Conservation (phyloP, 2,113 vertebrate species). For the Hippocampus abdominalis region DNA sequence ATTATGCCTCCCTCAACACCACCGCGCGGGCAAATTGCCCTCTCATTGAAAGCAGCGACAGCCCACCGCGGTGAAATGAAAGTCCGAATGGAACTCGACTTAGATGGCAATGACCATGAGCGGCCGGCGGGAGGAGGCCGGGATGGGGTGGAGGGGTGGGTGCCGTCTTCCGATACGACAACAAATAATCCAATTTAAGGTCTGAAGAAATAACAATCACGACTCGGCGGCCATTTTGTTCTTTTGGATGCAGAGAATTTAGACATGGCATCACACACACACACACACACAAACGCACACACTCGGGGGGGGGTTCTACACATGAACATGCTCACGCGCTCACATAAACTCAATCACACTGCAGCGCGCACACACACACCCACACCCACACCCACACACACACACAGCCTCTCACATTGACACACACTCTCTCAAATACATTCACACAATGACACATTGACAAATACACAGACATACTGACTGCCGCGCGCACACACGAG, state of each 20-base stretch:
- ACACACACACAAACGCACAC: too few species aligned
- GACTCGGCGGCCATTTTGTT: background rate
- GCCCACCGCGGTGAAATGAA: background rate
- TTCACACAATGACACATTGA: too few species aligned
- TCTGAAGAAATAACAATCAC: background rate
- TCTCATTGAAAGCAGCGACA: background rate
- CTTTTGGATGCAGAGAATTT: background rate
- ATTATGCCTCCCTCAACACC: background rate
- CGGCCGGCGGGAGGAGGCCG: background rate
- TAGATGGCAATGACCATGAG: background rate
- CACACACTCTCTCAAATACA: too few species aligned
- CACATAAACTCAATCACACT: too few species aligned
- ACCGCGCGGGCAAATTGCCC: background rate
- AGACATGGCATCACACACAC: background rate
- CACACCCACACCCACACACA: too few species aligned
- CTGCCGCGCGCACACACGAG: too few species aligned
- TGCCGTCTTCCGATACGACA: background rate
- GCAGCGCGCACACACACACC: too few species aligned
- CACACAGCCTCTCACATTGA: too few species aligned
- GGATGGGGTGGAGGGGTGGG: background rate
- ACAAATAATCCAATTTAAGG: background rate
- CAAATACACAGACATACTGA: too few species aligned
- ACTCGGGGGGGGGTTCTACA: too few species aligned
- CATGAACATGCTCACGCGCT: too few species aligned
- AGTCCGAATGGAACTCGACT: background rate